phyloP scores from a whole-genome alignment of 2,888 invertebrate genomes.

The Nymphalis urticae region DNA sequence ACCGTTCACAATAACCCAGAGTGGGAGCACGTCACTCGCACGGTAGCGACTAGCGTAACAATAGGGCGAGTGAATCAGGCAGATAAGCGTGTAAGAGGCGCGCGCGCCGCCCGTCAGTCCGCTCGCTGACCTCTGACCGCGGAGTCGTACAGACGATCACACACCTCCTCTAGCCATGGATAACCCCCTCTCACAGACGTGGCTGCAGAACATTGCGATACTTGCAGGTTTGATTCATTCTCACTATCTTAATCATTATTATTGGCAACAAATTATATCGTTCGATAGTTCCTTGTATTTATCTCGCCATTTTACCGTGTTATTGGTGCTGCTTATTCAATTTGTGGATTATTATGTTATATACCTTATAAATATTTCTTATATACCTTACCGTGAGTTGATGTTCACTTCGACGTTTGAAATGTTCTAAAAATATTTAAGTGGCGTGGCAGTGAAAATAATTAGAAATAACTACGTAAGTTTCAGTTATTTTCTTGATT shows the following conservation, averaged over 20 bases:
- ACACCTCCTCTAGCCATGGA: slow-evolving; percentile 47
- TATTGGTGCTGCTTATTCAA: too few species aligned
- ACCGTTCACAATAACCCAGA: not conserved
- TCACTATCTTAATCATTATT: not conserved
- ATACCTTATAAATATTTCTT: too few species aligned
- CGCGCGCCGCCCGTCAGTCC: slow-evolving; percentile 51
- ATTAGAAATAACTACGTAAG: too few species aligned
- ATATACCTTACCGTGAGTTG: too few species aligned
- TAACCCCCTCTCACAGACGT: slow-evolving; percentile 51
- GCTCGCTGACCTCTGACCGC: slow-evolving; percentile 70
- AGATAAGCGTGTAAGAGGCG: slow-evolving; percentile 49
- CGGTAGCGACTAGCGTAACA: slow-evolving; percentile 24
- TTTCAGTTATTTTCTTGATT: too few species aligned
- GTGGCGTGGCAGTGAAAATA: too few species aligned
- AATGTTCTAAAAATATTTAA: too few species aligned
- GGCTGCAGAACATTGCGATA: slow-evolving; percentile 62
- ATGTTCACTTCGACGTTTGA: too few species aligned
- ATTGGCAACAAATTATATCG: too few species aligned
- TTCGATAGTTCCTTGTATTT: too few species aligned
- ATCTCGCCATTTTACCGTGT: too few species aligned
- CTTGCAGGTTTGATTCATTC: slow-evolving; percentile 51
- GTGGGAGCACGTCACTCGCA: slow-evolving; percentile 19
- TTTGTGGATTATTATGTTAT: too few species aligned
- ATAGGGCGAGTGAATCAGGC: slow-evolving; percentile 54
- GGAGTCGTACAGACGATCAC: slow-evolving; percentile 47